Evolutionary conservation across 53 echinoderm and acorn worm genomes (phyloP).

Genomic region (Hippasteria phrygiana): DNA sequence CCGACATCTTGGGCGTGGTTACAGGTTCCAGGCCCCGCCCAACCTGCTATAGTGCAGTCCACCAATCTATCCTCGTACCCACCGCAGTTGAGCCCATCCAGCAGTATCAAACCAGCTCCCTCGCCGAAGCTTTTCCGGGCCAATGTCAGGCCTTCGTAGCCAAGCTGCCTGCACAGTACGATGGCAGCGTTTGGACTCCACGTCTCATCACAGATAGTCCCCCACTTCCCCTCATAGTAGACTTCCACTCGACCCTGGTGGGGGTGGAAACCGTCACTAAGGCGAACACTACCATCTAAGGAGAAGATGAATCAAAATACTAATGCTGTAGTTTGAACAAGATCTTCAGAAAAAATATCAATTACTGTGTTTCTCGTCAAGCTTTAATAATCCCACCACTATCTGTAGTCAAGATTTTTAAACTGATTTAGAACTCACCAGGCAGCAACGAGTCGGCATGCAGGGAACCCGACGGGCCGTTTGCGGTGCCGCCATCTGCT

Average conservation of each 20-base stretch:
- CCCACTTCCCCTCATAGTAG: conserved; percentile 55
- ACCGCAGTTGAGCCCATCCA: conserved; percentile 56
- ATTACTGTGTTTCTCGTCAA: neutral
- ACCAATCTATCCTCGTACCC: conserved; percentile 48
- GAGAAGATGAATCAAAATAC: neutral
- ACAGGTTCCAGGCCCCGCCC: conserved; percentile 37
- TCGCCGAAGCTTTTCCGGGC: conserved; percentile 16
- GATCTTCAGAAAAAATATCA: too few species aligned
- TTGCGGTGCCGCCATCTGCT: neutral
- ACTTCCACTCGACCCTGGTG: conserved; percentile 50
- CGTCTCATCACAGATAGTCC: conserved; percentile 67
- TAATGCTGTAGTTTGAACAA: neutral
- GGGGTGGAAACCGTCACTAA: conserved; percentile 30
- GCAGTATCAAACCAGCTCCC: conserved; percentile 39
- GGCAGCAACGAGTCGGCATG: conserved; percentile 8
- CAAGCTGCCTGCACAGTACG: conserved; percentile 74
- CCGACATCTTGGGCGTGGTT: conserved; percentile 57
- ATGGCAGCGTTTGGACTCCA: conserved; percentile 37
- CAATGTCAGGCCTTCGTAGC: conserved; percentile 42
- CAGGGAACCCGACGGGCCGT: neutral
- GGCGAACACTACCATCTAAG: conserved; percentile 43
- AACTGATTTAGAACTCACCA: neutral
- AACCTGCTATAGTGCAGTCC: conserved; percentile 12
- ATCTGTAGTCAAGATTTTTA: too few species aligned
- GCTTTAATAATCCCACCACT: neutral